Base-by-base conservation (phyloP, 2,888 invertebrate genomes). In the Pogonocherus hispidulus region DNA sequence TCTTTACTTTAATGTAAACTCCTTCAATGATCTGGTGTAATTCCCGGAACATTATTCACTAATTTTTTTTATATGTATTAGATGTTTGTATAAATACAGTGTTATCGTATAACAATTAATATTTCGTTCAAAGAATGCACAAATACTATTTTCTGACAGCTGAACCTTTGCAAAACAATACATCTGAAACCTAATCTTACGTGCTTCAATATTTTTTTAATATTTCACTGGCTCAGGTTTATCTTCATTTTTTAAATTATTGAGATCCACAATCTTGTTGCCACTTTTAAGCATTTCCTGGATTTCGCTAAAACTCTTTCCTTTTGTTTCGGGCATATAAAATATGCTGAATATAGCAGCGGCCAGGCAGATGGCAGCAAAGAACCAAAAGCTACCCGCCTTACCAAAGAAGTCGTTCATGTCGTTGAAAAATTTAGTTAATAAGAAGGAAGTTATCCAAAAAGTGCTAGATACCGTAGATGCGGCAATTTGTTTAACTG, bases 271-370 rank as follows among this genome's bases (percentile, higher is more conserved):
- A 18, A 9, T 5, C n/a, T 41, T 41, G 14, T 9, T 41, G 3
- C 51, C 66, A 14, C 37, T 46, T 35, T 64, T 49, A 1, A 67
- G 44, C 56, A 90, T 90, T 65, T 91, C 89, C 84, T 94, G 93
- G 73, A 97, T 96, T 86, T 97, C 91, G 80, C 92, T 91, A 78
- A 96, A 88, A 77, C 93, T 93, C 86, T 94, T 92, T 37, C 96
- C 96, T 85, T 94, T 96, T 0, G 97, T 97, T 87, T 97, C 97
- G 2, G 96, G 95, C 16, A 97, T 89, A 62, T 92, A 82, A 23
- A 66, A 32, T 44, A 65, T 52, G 16, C 92, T 90, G 85, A 95
- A 96, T 82, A 93, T 87, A 82, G 92, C 91, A 0, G 91, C 86
- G 0, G 88, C 18, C 0, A 88, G 76, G 22, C 69, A 69, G 22